phyloP scores from a whole-genome alignment of 2,888 invertebrate species.

The Apodemia hepburni region DNA sequence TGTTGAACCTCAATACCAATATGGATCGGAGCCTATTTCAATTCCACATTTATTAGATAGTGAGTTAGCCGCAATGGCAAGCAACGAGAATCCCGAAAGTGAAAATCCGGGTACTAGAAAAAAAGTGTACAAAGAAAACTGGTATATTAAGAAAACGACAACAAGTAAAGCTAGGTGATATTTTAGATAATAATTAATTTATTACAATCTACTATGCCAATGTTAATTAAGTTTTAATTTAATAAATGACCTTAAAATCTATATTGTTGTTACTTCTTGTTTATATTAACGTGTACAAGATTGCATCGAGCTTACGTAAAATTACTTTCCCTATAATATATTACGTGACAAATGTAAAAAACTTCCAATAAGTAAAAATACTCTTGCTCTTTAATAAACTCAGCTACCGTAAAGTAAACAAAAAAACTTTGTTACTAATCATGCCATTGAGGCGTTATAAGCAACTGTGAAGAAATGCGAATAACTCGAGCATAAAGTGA shows the following conservation, averaged over 20 bases:
- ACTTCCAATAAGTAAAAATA: conserved; percentile 45
- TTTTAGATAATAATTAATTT: conserved; percentile 43
- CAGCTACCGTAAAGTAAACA: conserved; percentile 49
- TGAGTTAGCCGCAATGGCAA: conserved; percentile 66
- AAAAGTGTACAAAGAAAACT: conserved; percentile 71
- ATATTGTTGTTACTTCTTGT: conserved; percentile 13
- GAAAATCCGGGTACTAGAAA: conserved; percentile 63
- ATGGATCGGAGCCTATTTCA: conserved; percentile 68
- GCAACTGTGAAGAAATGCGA: conserved; percentile 35
- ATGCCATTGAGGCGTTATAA: conserved; percentile 33
- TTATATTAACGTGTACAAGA: conserved; percentile 15
- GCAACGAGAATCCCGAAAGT: conserved; percentile 59
- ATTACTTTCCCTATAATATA: conserved; percentile 62
- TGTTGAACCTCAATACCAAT: conserved; percentile 71
- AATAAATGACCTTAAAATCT: conserved; percentile 20
- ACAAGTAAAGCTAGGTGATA: conserved; percentile 64
- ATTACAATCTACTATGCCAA: conserved; percentile 39
- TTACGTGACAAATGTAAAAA: conserved; percentile 64
- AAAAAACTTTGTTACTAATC: conserved; percentile 47
- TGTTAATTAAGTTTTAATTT: conserved; percentile 31
- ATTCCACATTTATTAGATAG: conserved; percentile 61
- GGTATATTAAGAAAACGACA: conserved; percentile 68
- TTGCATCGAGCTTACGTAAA: conserved; percentile 45
- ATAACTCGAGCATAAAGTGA: conserved; percentile 14
- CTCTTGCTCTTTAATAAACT: conserved; percentile 40